Conservation (phyloP, 2,888 invertebrate species). For the Sminthurinus aureus region DNA sequence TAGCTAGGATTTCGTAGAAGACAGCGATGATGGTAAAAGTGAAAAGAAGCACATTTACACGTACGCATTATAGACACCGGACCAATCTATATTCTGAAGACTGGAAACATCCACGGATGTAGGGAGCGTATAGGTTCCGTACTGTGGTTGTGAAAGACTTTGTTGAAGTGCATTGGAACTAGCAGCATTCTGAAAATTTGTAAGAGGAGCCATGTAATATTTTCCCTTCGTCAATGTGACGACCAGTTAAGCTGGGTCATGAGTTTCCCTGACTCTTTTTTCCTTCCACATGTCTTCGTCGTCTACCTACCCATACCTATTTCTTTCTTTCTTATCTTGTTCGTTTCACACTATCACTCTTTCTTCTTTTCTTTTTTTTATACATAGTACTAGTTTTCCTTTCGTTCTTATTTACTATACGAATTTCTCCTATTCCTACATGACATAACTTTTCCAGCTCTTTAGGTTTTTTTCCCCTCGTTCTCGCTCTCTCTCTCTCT, state of each 20-base stretch:
- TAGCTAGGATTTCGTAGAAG: conserved; percentile 37
- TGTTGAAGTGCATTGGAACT: conserved; percentile 56
- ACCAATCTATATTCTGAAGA: conserved; percentile 59
- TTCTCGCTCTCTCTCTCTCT: neutral
- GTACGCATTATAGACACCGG: conserved; percentile 59
- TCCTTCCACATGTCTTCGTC: neutral
- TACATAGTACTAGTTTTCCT: too few species aligned
- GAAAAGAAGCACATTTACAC: conserved; percentile 46
- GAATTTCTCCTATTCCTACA: too few species aligned
- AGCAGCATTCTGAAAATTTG: conserved; percentile 54
- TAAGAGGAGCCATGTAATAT: conserved; percentile 33
- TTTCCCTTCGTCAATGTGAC: conserved; percentile 34
- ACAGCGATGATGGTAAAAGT: conserved; percentile 35
- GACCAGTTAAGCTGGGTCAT: conserved; percentile 31
- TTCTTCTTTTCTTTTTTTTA: too few species aligned
- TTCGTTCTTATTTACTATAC: too few species aligned
- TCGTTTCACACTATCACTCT: neutral
- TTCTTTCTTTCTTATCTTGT: too few species aligned
- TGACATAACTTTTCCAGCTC: too few species aligned
- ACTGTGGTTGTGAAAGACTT: conserved; percentile 59
- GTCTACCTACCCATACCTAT: neutral
- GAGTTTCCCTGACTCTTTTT: conserved; percentile 11
- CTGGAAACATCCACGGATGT: conserved; percentile 59
- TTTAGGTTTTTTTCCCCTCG: neutral
- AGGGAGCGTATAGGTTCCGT: conserved; percentile 59